These are phyloP conservation scores for Heteromurus nitidus DNA, from an alignment of 2,888 invertebrate species.

Conservation along the genomic window DNA sequence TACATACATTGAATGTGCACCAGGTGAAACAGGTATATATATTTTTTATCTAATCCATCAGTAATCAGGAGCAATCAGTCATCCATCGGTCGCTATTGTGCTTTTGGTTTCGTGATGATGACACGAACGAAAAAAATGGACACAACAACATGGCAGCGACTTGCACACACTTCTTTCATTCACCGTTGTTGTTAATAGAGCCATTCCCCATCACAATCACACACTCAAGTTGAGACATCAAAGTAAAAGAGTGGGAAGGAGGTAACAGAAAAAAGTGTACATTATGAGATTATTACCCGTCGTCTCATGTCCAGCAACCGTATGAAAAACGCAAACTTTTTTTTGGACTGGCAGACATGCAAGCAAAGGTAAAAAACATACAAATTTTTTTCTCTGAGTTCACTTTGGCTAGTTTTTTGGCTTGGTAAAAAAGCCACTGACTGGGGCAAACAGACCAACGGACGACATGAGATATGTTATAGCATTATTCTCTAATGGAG, in stretches of 20 bases:
- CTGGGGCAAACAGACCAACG: too few relatives aligned
- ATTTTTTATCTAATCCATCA: not conserved
- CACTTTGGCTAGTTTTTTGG: too few relatives aligned
- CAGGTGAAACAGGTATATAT: too few relatives aligned
- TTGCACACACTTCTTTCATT: not conserved
- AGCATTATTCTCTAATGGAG: not conserved
- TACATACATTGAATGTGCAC: too few relatives aligned
- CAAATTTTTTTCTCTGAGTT: too few relatives aligned
- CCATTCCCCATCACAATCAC: too few relatives aligned
- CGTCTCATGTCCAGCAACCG: not conserved
- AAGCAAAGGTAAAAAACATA: too few relatives aligned
- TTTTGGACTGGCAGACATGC: too few relatives aligned
- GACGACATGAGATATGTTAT: too few relatives aligned
- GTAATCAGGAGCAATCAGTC: constrained; percentile 19
- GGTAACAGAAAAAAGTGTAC: not conserved
- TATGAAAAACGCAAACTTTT: too few relatives aligned
- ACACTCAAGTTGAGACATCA: constrained; percentile 39
- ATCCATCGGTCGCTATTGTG: constrained; percentile 8
- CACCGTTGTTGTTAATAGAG: too few relatives aligned
- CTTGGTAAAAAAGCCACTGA: too few relatives aligned
- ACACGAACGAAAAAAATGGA: not conserved
- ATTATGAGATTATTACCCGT: not conserved
- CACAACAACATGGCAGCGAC: not conserved
- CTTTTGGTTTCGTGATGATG: not conserved
- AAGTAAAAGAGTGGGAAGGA: constrained; percentile 16